These are phyloP conservation scores for Eriocheir sinensis DNA, from an alignment of 1,140 invertebrate species.

Conservation along the genomic window DNA sequence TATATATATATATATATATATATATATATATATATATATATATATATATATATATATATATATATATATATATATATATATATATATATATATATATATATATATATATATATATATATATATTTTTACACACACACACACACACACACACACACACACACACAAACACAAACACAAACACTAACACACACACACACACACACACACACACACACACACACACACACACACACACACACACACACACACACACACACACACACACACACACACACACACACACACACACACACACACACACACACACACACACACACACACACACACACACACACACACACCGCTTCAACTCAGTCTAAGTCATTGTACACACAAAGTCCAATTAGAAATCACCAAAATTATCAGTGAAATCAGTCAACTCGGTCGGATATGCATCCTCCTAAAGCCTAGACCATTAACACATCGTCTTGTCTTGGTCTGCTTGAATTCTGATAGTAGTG, in stretches of 20 bases:
- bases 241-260: conserved; percentile 28
- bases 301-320: conserved; percentile 34
- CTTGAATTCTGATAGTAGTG: neutral
- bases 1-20: neutral
- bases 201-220: conserved; percentile 36
- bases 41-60: neutral
- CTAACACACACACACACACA: neutral
- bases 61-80: neutral
- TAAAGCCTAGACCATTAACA: neutral
- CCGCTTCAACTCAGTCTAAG: neutral
- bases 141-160: conserved; percentile 40
- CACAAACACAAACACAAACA: conserved; percentile 46
- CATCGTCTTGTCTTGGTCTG: conserved; percentile 9
- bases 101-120: neutral
- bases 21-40: neutral
- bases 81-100: neutral
- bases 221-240: conserved; percentile 26
- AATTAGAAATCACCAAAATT: too few relatives aligned
- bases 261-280: conserved; percentile 33
- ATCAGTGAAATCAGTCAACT: neutral
- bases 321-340: conserved; percentile 40
- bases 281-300: conserved; percentile 35
- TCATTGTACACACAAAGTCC: neutral
- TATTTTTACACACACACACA: neutral
- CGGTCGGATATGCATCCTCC: neutral